Percentiles rank a stretch among this genome's conserved stretches.
These are phyloP conservation scores for Bettongia penicillata DNA, from an alignment of 2,113 vertebrate genomes.

Conservation along the genomic window DNA sequence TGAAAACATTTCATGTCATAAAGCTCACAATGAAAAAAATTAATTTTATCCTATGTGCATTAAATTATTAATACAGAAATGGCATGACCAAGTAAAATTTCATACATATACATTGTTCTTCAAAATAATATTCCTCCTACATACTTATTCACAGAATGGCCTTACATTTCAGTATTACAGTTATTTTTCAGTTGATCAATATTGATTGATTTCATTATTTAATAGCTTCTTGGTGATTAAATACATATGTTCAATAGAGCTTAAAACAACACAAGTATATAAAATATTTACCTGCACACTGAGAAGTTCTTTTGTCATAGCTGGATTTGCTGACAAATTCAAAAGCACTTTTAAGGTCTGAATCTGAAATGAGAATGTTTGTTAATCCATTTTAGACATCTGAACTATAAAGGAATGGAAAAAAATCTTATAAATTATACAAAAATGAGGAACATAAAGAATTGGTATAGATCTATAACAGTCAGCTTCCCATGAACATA, in stretches of 20 bases:
- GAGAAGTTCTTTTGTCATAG: slow-evolving; percentile 90
- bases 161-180: background rate
- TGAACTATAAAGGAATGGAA: background rate
- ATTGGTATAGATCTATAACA: background rate
- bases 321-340: slow-evolving; percentile 94
- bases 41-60: background rate
- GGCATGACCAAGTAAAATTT: background rate
- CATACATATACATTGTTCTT: background rate
- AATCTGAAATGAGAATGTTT: slow-evolving; percentile 85
- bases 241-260: background rate
- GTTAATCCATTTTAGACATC: slow-evolving; percentile 18
- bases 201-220: background rate
- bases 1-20: background rate
- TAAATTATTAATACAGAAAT: background rate
- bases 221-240: background rate
- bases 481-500: background rate
- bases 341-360: slow-evolving; percentile 93
- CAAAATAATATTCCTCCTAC: background rate
- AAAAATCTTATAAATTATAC: background rate
- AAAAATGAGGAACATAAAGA: background rate
- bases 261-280: slow-evolving; percentile 18
- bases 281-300: slow-evolving; percentile 87
- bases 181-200: background rate
- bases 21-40: background rate
- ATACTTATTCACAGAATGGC: background rate